These are phyloP conservation scores for Theretra japonica DNA, from an alignment of 2,888 invertebrate genomes.

Conservation along the genomic window DNA sequence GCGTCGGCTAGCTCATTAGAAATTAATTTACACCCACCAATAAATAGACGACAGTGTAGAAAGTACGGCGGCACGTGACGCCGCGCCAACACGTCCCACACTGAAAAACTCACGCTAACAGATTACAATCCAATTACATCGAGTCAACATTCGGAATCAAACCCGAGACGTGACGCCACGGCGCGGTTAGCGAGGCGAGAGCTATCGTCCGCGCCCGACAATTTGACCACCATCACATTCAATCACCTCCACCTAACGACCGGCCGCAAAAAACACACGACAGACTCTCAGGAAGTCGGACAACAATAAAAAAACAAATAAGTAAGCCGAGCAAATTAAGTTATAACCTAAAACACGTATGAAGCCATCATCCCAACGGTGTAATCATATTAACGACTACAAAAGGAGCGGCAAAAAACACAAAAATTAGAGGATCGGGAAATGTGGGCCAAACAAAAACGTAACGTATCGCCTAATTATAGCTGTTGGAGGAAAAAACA, in stretches of 20 bases:
- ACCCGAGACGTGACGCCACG: conserved; percentile 63
- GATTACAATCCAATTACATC: conserved; percentile 66
- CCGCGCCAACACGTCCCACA: conserved; percentile 44
- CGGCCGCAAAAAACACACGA: conserved; percentile 75
- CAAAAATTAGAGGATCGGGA: conserved; percentile 84
- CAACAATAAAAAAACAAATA: conserved; percentile 83
- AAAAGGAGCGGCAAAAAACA: conserved; percentile 83
- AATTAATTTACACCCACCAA: conserved; percentile 69
- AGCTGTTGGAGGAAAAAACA: conserved; percentile 83
- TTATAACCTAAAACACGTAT: conserved; percentile 85
- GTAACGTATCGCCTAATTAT: conserved; percentile 84
- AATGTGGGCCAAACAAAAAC: conserved; percentile 85
- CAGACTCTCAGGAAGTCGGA: conserved; percentile 82
- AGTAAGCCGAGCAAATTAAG: conserved; percentile 82
- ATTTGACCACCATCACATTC: conserved; percentile 81
- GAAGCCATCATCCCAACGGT: conserved; percentile 84
- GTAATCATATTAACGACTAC: conserved; percentile 85
- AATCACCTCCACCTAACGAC: conserved; percentile 81
- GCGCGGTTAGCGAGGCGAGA: conserved; percentile 31
- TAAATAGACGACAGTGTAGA: conserved; percentile 41
- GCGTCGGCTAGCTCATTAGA: conserved; percentile 58
- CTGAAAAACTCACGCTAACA: conserved; percentile 48
- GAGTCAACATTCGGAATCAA: conserved; percentile 65
- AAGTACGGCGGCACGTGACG: conserved; percentile 45
- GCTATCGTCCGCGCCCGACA: conserved; percentile 55